Conservation (phyloP, 2,888 invertebrate genomes). For the Cephus sareptanus region DNA sequence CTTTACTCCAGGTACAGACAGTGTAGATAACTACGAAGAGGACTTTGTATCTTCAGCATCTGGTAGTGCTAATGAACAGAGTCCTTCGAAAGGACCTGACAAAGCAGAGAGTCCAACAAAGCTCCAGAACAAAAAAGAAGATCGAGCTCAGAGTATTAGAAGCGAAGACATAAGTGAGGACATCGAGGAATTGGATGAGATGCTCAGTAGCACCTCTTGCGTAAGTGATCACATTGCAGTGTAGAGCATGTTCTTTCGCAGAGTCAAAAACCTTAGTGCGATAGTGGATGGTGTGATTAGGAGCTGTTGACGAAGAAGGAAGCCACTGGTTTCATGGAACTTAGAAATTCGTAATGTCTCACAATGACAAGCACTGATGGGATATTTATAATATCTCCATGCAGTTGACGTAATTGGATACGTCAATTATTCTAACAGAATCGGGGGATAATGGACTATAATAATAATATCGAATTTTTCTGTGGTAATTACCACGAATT, state of each 20-base stretch:
- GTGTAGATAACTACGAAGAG: slow-evolving; percentile 56
- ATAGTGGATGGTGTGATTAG: background rate
- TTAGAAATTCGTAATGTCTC: background rate
- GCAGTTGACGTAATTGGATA: background rate
- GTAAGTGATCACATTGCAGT: slow-evolving; percentile 46
- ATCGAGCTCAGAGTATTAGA: slow-evolving; percentile 46
- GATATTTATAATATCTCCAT: background rate
- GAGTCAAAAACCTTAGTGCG: background rate
- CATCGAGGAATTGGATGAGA: slow-evolving; percentile 56
- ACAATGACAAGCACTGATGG: background rate
- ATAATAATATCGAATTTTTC: slow-evolving; percentile 52
- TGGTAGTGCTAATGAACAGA: slow-evolving; percentile 59
- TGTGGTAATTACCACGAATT: slow-evolving; percentile 49
- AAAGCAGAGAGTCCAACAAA: slow-evolving; percentile 41
- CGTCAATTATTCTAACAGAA: background rate
- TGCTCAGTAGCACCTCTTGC: slow-evolving; percentile 57
- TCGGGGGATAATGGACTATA: background rate
- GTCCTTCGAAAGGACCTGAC: slow-evolving; percentile 54
- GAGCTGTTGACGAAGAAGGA: background rate
- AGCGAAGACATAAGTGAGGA: slow-evolving; percentile 61
- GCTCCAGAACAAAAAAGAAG: slow-evolving; percentile 41
- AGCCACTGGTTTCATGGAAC: background rate
- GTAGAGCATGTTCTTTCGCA: background rate
- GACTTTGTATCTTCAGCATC: slow-evolving; percentile 60
- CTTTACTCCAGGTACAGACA: slow-evolving; percentile 41